These are phyloP conservation scores for Paracyclopina nana DNA, from an alignment of 1,140 invertebrate genomes.

Conservation along the genomic window DNA sequence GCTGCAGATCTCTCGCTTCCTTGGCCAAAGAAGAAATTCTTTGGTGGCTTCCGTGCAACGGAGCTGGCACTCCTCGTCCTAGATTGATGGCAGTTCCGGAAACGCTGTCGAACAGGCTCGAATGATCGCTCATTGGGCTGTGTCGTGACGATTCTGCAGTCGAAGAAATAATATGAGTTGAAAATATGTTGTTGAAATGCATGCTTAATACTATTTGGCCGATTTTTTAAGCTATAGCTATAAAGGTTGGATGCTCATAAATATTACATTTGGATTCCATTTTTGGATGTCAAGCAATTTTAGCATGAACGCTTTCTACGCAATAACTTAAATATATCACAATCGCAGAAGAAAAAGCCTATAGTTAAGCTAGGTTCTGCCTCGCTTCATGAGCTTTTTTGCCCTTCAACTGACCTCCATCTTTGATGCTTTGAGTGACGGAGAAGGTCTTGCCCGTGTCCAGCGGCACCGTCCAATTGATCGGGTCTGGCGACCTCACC, in stretches of 20 bases:
- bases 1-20: background rate
- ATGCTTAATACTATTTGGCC: no score
- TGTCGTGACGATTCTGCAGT: constrained; percentile 16
- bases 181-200: no score
- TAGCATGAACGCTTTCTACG: background rate
- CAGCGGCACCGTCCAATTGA: constrained; percentile 80
- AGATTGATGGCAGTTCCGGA: constrained; percentile 14
- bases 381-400: background rate
- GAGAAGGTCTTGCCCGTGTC: constrained; percentile 80
- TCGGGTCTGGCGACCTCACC: constrained; percentile 26
- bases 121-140: constrained; percentile 15
- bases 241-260: no score
- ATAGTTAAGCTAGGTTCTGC: background rate
- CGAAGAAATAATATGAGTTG: no score
- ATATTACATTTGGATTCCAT: no score
- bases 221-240: no score
- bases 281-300: no score
- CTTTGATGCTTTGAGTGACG: constrained; percentile 68
- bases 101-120: constrained; percentile 16
- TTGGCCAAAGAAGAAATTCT: constrained; percentile 8
- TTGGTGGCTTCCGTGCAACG: background rate
- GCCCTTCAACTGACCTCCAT: constrained; percentile 37
- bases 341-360: background rate
- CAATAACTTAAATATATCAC: background rate
- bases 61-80: constrained; percentile 3